Percentiles rank a stretch among this genome's conserved stretches.
phyloP scores from a whole-genome alignment of 2,797 vertebrate species.

The Myotis pilosus region DNA sequence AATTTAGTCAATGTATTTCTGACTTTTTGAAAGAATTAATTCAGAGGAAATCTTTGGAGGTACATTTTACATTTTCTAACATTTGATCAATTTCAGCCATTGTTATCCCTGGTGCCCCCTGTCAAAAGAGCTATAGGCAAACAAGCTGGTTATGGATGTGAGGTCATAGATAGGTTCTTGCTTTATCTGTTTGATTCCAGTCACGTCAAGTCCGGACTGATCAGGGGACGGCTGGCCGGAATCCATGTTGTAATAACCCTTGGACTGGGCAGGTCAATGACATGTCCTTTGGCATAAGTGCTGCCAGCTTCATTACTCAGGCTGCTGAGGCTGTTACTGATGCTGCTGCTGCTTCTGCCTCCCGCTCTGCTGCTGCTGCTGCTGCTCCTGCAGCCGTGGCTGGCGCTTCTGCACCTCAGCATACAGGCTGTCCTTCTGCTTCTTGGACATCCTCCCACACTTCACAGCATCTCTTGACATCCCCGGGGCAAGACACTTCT shows the following conservation, averaged over 20 bases:
- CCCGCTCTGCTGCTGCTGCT: constrained; percentile 96
- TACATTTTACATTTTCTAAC: constrained; percentile 45
- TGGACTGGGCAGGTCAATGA: constrained; percentile 96
- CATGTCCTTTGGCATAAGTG: constrained; percentile 93
- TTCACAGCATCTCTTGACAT: constrained; percentile 99
- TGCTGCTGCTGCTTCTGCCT: constrained; percentile 93
- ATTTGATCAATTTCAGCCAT: constrained; percentile 90
- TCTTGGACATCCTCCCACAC: constrained; percentile 99
- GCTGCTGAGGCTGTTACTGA: constrained; percentile 93
- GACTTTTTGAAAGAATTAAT: constrained; percentile 17
- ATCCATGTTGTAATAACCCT: constrained; percentile 94
- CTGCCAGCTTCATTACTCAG: constrained; percentile 93
- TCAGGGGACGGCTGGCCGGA: constrained; percentile 98
- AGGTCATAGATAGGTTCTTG: constrained; percentile 99
- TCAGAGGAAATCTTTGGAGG: constrained; percentile 29
- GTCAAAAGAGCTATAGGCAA: constrained; percentile 97
- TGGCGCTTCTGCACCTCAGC: constrained; percentile 99
- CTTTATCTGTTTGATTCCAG: constrained; percentile 99
- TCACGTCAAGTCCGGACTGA: constrained; percentile 98
- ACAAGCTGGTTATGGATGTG: constrained; percentile 97
- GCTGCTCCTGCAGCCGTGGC: constrained; percentile 91
- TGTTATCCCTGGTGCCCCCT: constrained; percentile 93
- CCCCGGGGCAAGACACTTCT: constrained; percentile 99
- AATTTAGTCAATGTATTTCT: constrained; percentile 41
- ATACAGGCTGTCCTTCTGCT: constrained; percentile 97